These are phyloP conservation scores for Criorhina ranunculi DNA, from an alignment of 2,888 invertebrate genomes.

Conservation along the genomic window DNA sequence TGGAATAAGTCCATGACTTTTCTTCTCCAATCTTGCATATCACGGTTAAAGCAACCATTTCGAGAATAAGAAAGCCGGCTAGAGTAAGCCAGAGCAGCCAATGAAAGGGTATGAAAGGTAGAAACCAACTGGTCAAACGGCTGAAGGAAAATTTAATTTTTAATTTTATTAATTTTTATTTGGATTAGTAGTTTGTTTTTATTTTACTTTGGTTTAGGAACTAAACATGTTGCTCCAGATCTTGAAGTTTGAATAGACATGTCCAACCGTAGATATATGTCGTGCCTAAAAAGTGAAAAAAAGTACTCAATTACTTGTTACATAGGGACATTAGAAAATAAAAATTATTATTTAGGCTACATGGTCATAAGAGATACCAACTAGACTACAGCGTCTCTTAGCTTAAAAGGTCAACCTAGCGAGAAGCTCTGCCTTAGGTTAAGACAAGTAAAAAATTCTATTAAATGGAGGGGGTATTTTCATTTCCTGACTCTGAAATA, in stretches of 20 bases:
- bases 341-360: no score
- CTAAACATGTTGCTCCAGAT: slow-evolving; percentile 88
- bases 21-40: slow-evolving; percentile 74
- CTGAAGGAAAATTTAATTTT: slow-evolving; percentile 80
- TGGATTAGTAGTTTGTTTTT: background rate
- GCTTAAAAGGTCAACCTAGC: no score
- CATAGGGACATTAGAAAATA: no score
- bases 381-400: no score
- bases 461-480: no score
- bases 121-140: slow-evolving; percentile 87
- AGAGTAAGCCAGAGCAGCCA: slow-evolving; percentile 87
- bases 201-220: slow-evolving; percentile 87
- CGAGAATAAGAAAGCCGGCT: slow-evolving; percentile 84
- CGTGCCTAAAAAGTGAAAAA: slow-evolving; percentile 85
- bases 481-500: no score
- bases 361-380: no score
- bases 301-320: no score
- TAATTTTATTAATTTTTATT: background rate
- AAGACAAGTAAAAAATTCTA: no score
- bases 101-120: slow-evolving; percentile 87
- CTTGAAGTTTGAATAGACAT: slow-evolving; percentile 86
- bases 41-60: slow-evolving; percentile 82
- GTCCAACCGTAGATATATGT: slow-evolving; percentile 87
- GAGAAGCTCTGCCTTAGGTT: no score
- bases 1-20: slow-evolving; percentile 63